Conservation (phyloP, 2,797 vertebrate species). For the Tadarida brasiliensis region DNA sequence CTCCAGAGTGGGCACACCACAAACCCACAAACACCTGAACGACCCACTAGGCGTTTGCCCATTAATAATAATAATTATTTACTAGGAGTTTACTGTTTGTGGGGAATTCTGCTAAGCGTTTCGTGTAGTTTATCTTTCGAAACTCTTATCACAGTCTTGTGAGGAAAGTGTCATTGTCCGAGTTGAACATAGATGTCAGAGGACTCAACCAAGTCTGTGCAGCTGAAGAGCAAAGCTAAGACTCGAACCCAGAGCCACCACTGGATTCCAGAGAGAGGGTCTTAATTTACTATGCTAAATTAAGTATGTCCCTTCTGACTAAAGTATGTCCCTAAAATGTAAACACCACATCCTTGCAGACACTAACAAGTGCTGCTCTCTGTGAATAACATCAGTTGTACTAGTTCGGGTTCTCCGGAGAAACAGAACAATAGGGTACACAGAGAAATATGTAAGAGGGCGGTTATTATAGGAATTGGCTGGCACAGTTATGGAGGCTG, state of each 20-base stretch:
- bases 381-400: neutral
- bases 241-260: neutral
- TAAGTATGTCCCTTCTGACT: too few species aligned
- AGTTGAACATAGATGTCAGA: neutral
- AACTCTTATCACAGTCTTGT: neutral
- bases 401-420: neutral
- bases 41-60: neutral
- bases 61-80: neutral
- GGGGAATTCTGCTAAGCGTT: neutral
- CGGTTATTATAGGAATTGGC: neutral
- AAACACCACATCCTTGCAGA: neutral
- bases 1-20: accelerated
- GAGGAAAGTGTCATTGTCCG: neutral
- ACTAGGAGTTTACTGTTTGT: neutral
- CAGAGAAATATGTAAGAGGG: neutral
- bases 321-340: neutral
- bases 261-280: neutral
- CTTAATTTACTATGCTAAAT: too few species aligned
- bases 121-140: neutral
- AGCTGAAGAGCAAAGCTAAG: neutral
- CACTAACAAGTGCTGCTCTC: neutral
- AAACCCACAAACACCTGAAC: too few species aligned
- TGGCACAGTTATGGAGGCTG: accelerated
- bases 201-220: neutral
- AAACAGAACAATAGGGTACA: neutral